Evolutionary conservation across 2,797 vertebrate genomes (phyloP).

Genomic region (Aldrovandia affinis): DNA sequence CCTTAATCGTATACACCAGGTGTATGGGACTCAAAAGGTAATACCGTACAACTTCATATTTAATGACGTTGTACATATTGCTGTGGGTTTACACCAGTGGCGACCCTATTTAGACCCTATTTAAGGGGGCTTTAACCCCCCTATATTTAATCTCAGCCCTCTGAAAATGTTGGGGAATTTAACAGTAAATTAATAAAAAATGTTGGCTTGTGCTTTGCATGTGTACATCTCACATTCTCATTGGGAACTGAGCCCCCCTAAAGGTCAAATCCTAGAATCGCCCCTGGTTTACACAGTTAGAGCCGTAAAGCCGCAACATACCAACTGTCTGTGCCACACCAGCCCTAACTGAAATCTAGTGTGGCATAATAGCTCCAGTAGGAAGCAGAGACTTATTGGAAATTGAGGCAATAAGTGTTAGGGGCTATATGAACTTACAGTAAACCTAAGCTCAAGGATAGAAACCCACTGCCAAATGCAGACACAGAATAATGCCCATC

Average conservation of each 20-base stretch:
- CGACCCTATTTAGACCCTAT: too few relatives aligned
- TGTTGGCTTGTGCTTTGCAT: too few relatives aligned
- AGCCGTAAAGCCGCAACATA: background rate
- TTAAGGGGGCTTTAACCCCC: too few relatives aligned
- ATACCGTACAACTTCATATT: background rate
- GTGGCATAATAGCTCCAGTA: background rate
- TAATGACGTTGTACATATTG: background rate
- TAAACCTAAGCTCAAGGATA: constrained; percentile 5
- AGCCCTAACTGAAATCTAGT: background rate
- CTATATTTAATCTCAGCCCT: too few relatives aligned
- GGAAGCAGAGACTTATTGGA: background rate
- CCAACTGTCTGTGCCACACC: background rate
- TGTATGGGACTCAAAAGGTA: too few relatives aligned
- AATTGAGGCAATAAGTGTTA: too few relatives aligned
- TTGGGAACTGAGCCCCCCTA: too few relatives aligned
- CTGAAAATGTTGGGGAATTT: too few relatives aligned
- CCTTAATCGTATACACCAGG: background rate
- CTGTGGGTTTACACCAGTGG: background rate
- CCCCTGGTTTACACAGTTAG: background rate
- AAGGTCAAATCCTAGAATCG: too few relatives aligned
- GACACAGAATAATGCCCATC: background rate
- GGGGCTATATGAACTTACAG: background rate
- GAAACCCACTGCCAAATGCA: background rate
- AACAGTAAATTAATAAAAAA: too few relatives aligned
- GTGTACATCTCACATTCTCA: too few relatives aligned